These are phyloP conservation scores for Psettodes erumei DNA, from an alignment of 2,113 vertebrate species.

Conservation along the genomic window DNA sequence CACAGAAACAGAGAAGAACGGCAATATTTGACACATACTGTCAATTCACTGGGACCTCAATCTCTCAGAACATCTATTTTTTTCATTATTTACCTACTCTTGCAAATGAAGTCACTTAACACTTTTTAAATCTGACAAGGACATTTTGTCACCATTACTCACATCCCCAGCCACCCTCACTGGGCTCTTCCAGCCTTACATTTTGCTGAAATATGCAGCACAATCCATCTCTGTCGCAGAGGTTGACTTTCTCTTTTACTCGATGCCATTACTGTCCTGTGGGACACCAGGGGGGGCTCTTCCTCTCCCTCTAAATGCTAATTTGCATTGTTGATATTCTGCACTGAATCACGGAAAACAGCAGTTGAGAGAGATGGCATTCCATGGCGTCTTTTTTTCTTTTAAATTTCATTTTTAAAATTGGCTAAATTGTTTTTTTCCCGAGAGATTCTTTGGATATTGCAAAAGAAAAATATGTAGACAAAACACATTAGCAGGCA, in stretches of 20 bases:
- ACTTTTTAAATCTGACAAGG: slow-evolving; percentile 62
- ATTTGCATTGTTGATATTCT: slow-evolving; percentile 74
- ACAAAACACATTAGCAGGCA: slow-evolving; percentile 43
- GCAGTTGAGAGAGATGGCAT: slow-evolving; percentile 41
- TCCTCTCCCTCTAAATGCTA: slow-evolving; percentile 63
- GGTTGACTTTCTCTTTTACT: slow-evolving; percentile 66
- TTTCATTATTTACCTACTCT: slow-evolving; percentile 28
- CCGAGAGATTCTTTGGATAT: slow-evolving; percentile 15
- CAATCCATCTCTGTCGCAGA: slow-evolving; percentile 72
- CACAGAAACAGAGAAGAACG: slow-evolving; percentile 7
- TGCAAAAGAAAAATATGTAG: slow-evolving; percentile 27
- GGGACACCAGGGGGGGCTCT: slow-evolving; percentile 56
- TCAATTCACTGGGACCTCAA: slow-evolving; percentile 12
- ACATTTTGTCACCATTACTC: slow-evolving; percentile 64
- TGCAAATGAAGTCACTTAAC: slow-evolving; percentile 71
- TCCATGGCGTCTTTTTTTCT: slow-evolving; percentile 49
- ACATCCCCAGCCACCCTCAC: slow-evolving; percentile 44
- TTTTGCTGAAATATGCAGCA: slow-evolving; percentile 71
- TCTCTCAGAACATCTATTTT: slow-evolving; percentile 10
- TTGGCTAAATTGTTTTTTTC: background rate
- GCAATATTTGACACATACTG: slow-evolving; percentile 29
- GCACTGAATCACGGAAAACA: slow-evolving; percentile 53
- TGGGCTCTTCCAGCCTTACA: slow-evolving; percentile 29
- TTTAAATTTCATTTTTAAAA: slow-evolving; percentile 48
- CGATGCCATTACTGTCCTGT: slow-evolving; percentile 60